Conservation (phyloP, 2,797 vertebrate species). For the Podargus strigoides region DNA sequence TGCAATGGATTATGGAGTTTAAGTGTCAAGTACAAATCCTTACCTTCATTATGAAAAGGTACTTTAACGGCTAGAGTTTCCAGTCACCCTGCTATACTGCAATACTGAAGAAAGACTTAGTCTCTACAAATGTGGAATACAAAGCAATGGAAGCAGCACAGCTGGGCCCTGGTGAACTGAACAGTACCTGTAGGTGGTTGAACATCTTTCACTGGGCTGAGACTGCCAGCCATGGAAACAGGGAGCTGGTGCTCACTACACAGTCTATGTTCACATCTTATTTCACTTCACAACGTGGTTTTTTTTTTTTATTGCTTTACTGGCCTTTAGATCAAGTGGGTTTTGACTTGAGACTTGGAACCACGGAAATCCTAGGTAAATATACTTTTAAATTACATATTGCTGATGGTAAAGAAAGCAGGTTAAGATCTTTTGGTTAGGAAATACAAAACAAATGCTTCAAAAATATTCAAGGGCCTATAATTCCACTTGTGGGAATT, state of each 20-base stretch:
- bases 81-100: neutral
- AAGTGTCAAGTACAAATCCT: neutral
- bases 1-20: neutral
- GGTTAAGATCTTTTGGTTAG: neutral
- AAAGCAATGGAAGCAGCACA: neutral
- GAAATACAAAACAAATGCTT: neutral
- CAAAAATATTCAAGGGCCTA: neutral
- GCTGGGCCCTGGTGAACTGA: neutral
- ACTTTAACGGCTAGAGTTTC: no score
- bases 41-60: neutral
- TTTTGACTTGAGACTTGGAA: neutral
- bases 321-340: neutral
- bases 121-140: neutral
- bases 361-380: neutral
- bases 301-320: neutral
- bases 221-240: neutral
- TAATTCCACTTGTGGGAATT: neutral
- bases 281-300: neutral
- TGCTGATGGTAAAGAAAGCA: neutral
- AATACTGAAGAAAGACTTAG: neutral
- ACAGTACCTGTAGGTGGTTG: no score
- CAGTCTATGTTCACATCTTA: rapidly evolving
- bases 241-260: neutral
- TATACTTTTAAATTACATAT: neutral
- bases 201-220: neutral